Evolutionary conservation across 2,888 invertebrate species (phyloP).

Genomic region (Phytoseiulus persimilis): DNA sequence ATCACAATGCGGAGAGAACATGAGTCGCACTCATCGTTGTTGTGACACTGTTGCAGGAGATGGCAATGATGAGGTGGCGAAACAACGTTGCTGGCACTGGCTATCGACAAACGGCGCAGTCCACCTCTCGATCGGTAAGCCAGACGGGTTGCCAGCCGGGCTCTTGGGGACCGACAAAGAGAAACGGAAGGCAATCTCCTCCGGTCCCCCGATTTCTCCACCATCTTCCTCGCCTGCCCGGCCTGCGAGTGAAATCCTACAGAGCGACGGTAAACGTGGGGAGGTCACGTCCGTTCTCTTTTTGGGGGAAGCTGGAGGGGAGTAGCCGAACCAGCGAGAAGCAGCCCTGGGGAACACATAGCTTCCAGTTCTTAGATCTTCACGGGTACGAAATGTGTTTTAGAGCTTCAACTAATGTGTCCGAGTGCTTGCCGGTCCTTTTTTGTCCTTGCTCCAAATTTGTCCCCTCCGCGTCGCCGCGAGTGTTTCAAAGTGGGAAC

Average conservation of each 20-base stretch:
- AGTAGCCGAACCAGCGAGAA: not conserved
- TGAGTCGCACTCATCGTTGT: too few relatives aligned
- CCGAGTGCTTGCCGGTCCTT: not conserved
- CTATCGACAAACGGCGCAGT: not conserved
- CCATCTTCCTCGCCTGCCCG: not conserved
- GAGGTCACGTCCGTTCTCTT: not conserved
- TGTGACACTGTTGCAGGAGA: not conserved
- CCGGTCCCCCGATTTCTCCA: not conserved
- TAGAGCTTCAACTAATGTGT: not conserved
- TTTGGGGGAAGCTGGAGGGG: not conserved
- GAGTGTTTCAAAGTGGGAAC: not conserved
- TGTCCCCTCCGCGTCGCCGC: not conserved
- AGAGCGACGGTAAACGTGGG: not conserved
- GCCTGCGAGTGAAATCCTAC: not conserved
- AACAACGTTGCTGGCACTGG: not conserved
- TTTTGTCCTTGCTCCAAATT: not conserved
- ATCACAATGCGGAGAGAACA: too few relatives aligned
- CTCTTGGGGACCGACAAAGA: not conserved
- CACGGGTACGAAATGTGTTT: not conserved
- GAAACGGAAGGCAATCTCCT: not conserved
- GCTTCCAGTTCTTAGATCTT: not conserved
- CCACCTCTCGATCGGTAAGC: not conserved
- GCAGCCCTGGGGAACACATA: not conserved
- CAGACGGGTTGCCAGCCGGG: not conserved
- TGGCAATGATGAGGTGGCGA: not conserved